Base-by-base conservation (phyloP, 2,113 vertebrate species). In the Notothenia coriiceps region DNA sequence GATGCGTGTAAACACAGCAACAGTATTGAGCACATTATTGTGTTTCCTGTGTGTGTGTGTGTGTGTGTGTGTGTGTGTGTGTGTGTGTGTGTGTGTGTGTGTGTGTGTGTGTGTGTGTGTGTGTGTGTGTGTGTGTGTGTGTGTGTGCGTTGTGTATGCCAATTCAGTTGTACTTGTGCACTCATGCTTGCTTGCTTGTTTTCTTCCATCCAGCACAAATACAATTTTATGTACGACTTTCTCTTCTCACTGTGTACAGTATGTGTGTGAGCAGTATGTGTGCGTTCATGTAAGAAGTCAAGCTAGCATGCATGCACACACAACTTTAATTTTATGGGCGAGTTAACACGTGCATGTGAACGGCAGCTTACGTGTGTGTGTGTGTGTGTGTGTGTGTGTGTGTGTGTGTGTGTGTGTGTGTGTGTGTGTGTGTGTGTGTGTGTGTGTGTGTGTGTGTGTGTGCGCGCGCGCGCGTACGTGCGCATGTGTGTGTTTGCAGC, bases 1-100 rank as follows among this genome's bases (percentile, higher is more conserved):
- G 71, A 76, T 63, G 79, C 79, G 22, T 84, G 77, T 77, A 81
- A 85, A 87, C 82, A 81, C 56, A 40, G 54, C 62, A 70, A 55
- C 66, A 61, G 9, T 47, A 69, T 18, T 51, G 52, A 71, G 49
- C 56, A 22, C 40, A 70, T 35, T 46, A 70, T 18, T 75, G 60
- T 44, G 51, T 67, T 43, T n/a, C 68, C 20, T 70, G 46, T 12
- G 44, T 77, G 79, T 61, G 20, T 43, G 69, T 61, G 56, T 75
- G 46, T 55, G 29, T 25, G 25, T 10, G 10, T n/a, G 33, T 52
- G 51, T 22, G 14, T 70, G 40, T 57, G 54, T 60, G 56, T 59
- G 56, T 56, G 54, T 56, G n/a, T 55, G n/a, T 20, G 29, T 61
- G 22, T 61, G 22, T 22, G 22, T 25, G 25, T 25, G 25, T 25